Evolutionary conservation across 1,140 invertebrate species (phyloP).

Genomic region (Drosophila simulans): DNA sequence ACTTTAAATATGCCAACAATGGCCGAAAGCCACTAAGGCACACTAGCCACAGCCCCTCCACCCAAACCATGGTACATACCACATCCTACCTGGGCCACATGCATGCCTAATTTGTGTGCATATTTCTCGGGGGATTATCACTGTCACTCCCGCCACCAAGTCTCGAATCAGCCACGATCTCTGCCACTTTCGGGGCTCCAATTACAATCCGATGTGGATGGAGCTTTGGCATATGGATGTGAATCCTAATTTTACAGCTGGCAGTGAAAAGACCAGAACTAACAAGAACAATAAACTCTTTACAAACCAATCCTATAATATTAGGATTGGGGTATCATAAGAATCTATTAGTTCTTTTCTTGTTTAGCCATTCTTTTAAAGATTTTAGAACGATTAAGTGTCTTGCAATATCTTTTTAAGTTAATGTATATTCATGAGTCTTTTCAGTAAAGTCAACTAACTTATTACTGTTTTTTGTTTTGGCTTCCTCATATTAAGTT

Average conservation of each 20-base stretch:
- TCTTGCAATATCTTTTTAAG: not conserved
- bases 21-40: slow-evolving; percentile 40
- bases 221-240: slow-evolving; percentile 20
- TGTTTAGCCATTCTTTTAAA: no score
- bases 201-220: slow-evolving; percentile 46
- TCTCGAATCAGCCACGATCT: slow-evolving; percentile 32
- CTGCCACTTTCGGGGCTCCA: slow-evolving; percentile 12
- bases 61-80: not conserved
- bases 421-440: not conserved
- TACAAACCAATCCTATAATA: no score
- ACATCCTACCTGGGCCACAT: slow-evolving; percentile 27
- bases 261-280: no score
- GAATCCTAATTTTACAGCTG: slow-evolving; percentile 41
- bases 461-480: slow-evolving; percentile 1
- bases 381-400: not conserved
- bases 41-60: not conserved
- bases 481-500: not conserved
- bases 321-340: no score
- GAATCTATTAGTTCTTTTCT: no score
- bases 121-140: slow-evolving; percentile 77
- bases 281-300: no score
- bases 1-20: slow-evolving; percentile 83
- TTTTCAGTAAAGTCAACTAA: not conserved
- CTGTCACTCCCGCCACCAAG: slow-evolving; percentile 43
- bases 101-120: slow-evolving; percentile 80